Base-by-base conservation (phyloP, 2,113 vertebrate genomes). In the Monarcha castaneiventris region DNA sequence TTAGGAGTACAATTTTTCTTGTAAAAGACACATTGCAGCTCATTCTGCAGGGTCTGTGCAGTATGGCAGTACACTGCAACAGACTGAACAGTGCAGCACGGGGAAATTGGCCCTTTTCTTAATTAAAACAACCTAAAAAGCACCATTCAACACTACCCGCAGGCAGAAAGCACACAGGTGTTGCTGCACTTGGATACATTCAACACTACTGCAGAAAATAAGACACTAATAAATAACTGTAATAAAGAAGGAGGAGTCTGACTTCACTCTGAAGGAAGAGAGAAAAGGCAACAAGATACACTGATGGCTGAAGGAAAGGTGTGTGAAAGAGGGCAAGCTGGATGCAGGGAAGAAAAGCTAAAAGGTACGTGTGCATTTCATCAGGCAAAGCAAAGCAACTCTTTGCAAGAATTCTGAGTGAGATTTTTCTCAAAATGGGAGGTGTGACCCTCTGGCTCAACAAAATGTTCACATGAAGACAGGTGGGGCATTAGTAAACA, bases 391-490 rank as follows among this genome's bases (percentile, higher is more conserved):
- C 27, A 93, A 93, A 72, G 16, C n/a, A 82, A 6, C 37, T 68
- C 20, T 59, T 37, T 48, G 25, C 35, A 76, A 49, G 44, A 78
- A 64, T 61, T 88, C 19, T 6, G 17, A 91, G 21, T 10, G 26
- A n/a, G 21, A 22, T 16, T 46, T 52, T 62, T 96, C 59, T 30
- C 35, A 62, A 49, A 87, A 77, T 17, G 13, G 26, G 13, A 29
- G 49, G 33, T 49, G 37, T 25, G 58, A 46, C 20, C 13, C 46
- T 77, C 27, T 67, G 56, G 18, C 29, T 75, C 41, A 39, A 41
- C 14, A 61, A 41, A 94, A 61, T 0, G 0, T 13, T 30, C 16
- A 44, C 37, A 17, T 8, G 49, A 46, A 68, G n/a, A 59, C 13
- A 33, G 46, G n/a, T 39, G 30, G 69, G 74, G 56, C 18, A 41